phyloP scores from a whole-genome alignment of 1,140 invertebrate genomes.

The Macrocentrus cingulum region DNA sequence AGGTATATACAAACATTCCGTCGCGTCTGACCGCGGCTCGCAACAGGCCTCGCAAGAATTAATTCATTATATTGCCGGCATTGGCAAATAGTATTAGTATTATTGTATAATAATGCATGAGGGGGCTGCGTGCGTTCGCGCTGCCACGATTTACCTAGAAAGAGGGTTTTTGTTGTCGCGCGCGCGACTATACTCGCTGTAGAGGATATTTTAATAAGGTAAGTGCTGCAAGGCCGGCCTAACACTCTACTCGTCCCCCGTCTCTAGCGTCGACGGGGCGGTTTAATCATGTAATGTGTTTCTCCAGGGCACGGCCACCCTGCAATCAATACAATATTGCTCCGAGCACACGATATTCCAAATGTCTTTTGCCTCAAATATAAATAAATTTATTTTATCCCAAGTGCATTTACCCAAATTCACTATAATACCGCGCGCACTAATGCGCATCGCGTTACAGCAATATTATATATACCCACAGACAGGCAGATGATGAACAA shows the following conservation, averaged over 20 bases:
- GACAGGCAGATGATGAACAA: too few relatives aligned
- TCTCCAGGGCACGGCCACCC: constrained; percentile 45
- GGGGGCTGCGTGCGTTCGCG: too few relatives aligned
- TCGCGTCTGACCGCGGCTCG: too few relatives aligned
- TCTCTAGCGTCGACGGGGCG: constrained; percentile 23
- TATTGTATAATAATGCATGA: too few relatives aligned
- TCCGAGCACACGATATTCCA: constrained; percentile 47
- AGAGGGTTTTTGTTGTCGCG: constrained; percentile 20
- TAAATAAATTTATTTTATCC: neutral
- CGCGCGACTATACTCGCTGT: constrained; percentile 23
- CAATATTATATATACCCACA: too few relatives aligned
- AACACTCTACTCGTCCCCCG: constrained; percentile 28
- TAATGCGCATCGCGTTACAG: too few relatives aligned
- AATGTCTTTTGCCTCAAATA: constrained; percentile 44
- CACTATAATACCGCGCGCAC: neutral
- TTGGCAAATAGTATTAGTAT: too few relatives aligned
- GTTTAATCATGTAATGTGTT: constrained; percentile 62
- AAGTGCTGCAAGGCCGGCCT: constrained; percentile 56
- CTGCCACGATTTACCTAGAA: constrained; percentile 18
- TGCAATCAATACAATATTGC: constrained; percentile 58
- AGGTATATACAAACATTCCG: too few relatives aligned
- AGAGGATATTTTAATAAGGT: constrained; percentile 62
- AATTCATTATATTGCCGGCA: too few relatives aligned
- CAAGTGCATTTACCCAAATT: neutral
- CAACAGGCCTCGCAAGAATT: too few relatives aligned